Conservation (phyloP, 2,797 vertebrate species). For the Macroramphosus scolopax region DNA sequence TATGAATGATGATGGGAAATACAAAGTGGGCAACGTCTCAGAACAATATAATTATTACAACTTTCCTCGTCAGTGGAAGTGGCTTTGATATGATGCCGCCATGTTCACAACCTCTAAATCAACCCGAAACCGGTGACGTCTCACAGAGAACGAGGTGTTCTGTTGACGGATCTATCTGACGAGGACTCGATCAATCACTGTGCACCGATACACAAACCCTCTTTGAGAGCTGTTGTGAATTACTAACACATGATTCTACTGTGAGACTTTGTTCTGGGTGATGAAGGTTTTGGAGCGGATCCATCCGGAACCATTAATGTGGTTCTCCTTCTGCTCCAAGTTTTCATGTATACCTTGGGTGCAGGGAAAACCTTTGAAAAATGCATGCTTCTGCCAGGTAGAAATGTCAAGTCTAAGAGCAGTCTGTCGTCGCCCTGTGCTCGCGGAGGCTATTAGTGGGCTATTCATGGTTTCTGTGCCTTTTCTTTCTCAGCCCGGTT, state of each 20-base stretch:
- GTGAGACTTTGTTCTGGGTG: conserved; percentile 13
- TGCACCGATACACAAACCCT: conserved; percentile 14
- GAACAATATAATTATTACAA: conserved; percentile 27
- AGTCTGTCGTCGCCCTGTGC: conserved; percentile 50
- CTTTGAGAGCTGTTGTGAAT: conserved; percentile 25
- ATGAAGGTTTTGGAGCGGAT: conserved; percentile 15
- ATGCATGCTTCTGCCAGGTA: conserved; percentile 69
- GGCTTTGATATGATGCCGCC: conserved; percentile 57
- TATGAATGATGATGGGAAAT: not conserved
- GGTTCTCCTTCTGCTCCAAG: conserved; percentile 10
- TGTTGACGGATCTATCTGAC: no score
- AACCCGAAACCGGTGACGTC: conserved; percentile 50
- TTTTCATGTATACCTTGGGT: conserved; percentile 30
- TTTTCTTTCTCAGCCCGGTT: conserved; percentile 21
- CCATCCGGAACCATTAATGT: conserved; percentile 15
- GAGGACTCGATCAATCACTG: no score
- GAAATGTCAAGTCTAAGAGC: conserved; percentile 71
- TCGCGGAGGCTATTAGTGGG: conserved; percentile 49
- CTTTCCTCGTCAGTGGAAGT: conserved; percentile 31
- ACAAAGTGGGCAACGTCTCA: not conserved
- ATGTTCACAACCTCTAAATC: conserved; percentile 50
- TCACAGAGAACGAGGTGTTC: conserved; percentile 55
- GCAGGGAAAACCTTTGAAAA: conserved; percentile 57
- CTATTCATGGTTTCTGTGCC: conserved; percentile 18
- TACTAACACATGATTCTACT: conserved; percentile 15